These are phyloP conservation scores for Drosophila tanythrix DNA, from an alignment of 2,888 invertebrate genomes.

Conservation along the genomic window DNA sequence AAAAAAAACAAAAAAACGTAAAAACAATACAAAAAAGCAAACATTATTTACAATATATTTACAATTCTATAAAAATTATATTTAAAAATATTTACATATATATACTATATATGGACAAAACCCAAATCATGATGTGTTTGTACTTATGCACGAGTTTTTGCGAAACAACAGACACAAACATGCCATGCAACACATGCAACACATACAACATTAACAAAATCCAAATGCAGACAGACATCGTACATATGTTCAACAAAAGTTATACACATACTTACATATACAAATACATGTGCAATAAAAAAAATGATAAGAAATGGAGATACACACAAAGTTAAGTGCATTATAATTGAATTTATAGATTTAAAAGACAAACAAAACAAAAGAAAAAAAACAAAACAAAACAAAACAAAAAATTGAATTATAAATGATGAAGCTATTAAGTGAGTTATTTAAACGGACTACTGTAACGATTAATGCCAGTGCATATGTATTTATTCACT, in stretches of 20 bases:
- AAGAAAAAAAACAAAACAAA: conserved; percentile 7
- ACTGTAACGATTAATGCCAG: conserved; percentile 68
- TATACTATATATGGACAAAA: conserved; percentile 63
- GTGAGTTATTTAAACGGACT: conserved; percentile 70
- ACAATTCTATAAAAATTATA: conserved; percentile 78
- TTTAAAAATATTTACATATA: conserved; percentile 81
- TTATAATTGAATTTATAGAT: conserved; percentile 79
- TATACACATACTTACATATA: conserved; percentile 20
- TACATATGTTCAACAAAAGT: conserved; percentile 41
- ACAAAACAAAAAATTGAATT: neutral
- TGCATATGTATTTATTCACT: conserved; percentile 76
- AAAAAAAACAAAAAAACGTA: conserved; percentile 22
- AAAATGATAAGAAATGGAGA: conserved; percentile 20
- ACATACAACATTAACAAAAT: conserved; percentile 16
- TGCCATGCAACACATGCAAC: conserved; percentile 25
- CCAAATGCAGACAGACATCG: conserved; percentile 18
- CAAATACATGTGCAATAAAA: conserved; percentile 51
- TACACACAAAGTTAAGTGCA: conserved; percentile 78
- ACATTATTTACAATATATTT: conserved; percentile 79
- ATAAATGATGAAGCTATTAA: conserved; percentile 59
- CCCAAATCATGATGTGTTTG: conserved; percentile 59
- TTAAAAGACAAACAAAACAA: conserved; percentile 46
- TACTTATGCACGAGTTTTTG: conserved; percentile 18
- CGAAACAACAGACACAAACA: conserved; percentile 32
- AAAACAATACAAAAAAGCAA: conserved; percentile 66